Conservation (phyloP, 2,113 vertebrate species). For the Myodes glareolus region DNA sequence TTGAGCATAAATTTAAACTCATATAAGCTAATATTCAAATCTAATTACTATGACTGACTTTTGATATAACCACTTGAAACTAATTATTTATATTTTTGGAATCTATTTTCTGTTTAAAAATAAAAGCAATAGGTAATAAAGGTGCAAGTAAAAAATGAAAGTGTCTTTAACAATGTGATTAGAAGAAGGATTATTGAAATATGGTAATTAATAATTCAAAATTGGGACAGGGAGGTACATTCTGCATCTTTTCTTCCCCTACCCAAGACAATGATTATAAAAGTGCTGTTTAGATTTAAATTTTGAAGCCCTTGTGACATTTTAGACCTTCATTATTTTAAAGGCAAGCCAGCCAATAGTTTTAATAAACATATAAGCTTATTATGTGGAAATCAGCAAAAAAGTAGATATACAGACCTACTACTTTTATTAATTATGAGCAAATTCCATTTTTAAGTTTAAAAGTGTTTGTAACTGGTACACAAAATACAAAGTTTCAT, state of each 20-base stretch:
- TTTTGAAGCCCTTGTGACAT: not conserved
- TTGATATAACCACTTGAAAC: not conserved
- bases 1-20: not conserved
- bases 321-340: not conserved
- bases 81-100: not conserved
- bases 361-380: not conserved
- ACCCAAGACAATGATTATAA: not conserved
- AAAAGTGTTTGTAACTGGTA: not conserved
- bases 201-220: not conserved
- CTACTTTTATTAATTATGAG: not conserved
- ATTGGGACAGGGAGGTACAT: not conserved
- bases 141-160: not conserved
- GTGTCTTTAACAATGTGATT: not conserved
- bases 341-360: not conserved
- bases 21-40: not conserved
- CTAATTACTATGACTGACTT: not conserved
- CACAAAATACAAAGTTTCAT: not conserved
- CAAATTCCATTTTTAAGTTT: not conserved
- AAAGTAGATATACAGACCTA: not conserved
- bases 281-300: not conserved
- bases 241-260: not conserved
- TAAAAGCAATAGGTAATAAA: not conserved
- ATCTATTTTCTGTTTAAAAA: not conserved
- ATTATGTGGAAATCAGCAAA: not conserved
- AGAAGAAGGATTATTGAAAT: not conserved